phyloP scores from a whole-genome alignment of 2,797 vertebrate species.

The Sylvia borin region DNA sequence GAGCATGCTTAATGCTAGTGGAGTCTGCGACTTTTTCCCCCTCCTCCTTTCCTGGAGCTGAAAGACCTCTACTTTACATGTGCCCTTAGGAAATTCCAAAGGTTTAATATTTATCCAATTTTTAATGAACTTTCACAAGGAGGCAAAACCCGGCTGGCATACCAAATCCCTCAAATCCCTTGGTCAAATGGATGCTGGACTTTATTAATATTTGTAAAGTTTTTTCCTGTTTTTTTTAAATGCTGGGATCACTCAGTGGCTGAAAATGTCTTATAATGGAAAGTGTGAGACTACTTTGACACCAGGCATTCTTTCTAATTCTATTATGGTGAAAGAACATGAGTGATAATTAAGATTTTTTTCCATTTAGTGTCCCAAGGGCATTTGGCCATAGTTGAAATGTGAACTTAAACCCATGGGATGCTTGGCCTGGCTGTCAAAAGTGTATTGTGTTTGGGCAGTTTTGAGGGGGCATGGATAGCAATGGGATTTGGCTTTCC shows the following conservation, averaged over 20 bases:
- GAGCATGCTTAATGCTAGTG: constrained; percentile 17
- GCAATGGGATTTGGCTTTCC: not conserved
- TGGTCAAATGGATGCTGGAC: not conserved
- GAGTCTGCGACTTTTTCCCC: not conserved
- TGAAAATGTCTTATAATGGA: not conserved
- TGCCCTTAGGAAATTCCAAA: constrained; percentile 38
- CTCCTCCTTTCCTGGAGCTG: not conserved
- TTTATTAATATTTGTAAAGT: not conserved
- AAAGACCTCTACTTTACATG: not conserved
- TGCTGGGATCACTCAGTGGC: not conserved
- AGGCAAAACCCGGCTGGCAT: not conserved
- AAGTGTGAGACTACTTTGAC: not conserved
- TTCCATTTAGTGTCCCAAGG: not conserved
- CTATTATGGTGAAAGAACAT: not conserved
- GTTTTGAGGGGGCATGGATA: not conserved
- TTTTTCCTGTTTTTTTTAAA: not conserved
- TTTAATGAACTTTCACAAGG: constrained; percentile 51
- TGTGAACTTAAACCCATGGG: not conserved
- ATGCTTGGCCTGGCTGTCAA: not conserved
- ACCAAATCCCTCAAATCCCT: constrained; percentile 26
- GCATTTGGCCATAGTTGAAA: not conserved
- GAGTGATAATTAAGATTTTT: not conserved
- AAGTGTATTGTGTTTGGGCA: not conserved
- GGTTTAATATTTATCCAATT: constrained; percentile 39
- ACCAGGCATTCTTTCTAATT: not conserved